A percentile compares a stretch with the other conserved stretches of the same genome.
phyloP scores from a whole-genome alignment of 1,140 invertebrate genomes.

The Brachionus rotundiformis region DNA sequence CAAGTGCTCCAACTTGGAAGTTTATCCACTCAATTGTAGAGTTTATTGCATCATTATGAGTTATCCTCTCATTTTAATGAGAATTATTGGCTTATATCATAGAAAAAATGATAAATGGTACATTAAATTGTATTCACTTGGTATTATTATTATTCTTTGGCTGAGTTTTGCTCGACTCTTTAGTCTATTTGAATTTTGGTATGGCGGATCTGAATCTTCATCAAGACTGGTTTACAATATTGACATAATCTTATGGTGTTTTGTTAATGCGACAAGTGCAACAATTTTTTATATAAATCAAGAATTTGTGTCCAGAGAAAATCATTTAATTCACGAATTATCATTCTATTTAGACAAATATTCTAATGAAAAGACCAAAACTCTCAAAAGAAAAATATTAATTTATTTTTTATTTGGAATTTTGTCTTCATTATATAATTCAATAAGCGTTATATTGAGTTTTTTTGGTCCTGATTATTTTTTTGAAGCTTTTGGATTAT shows the following conservation, averaged over 20 bases:
- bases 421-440: not conserved
- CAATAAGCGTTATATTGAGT: not conserved
- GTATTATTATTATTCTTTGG: conserved; percentile 5
- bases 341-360: not conserved
- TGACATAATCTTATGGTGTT: not conserved
- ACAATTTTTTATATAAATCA: conserved; percentile 33
- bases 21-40: not conserved
- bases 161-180: not conserved
- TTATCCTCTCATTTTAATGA: not conserved
- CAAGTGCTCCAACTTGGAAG: not conserved
- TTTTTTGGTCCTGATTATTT: conserved; percentile 23
- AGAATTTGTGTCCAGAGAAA: not conserved
- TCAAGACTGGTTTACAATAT: conserved; percentile 2
- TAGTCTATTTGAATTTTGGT: conserved; percentile 6
- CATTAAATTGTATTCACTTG: not conserved
- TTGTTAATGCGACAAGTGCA: not conserved
- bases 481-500: not conserved
- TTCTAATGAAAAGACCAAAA: not conserved
- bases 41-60: not conserved
- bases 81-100: not conserved
- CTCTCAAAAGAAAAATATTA: not conserved
- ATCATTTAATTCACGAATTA: not conserved
- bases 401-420: not conserved
- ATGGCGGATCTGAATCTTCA: not conserved
- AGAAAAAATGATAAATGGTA: not conserved